A percentile compares a stretch with the other conserved stretches of the same genome.
Conservation (phyloP, 2,113 vertebrate genomes). For the Cyanocitta stelleri region DNA sequence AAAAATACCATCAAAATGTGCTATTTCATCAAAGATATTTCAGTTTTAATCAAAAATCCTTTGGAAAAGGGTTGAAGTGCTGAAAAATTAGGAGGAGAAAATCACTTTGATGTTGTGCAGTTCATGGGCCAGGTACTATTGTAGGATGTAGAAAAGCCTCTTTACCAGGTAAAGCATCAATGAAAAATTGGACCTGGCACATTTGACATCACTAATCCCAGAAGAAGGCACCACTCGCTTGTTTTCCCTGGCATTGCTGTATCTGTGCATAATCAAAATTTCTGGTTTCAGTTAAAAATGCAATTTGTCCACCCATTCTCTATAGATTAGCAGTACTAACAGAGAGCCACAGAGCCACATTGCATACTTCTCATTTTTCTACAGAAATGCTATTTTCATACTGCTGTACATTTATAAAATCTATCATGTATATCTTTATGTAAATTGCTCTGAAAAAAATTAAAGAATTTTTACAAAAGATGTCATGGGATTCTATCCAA, state of each 20-base stretch:
- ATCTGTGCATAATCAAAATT: neutral
- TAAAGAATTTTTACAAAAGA: neutral
- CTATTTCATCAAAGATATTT: neutral
- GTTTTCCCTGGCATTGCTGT: neutral
- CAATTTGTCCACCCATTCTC: neutral
- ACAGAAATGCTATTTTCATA: neutral
- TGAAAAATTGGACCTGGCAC: neutral
- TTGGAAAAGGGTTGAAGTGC: neutral
- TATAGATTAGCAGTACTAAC: neutral
- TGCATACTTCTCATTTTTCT: neutral
- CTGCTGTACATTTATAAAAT: neutral
- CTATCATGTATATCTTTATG: neutral
- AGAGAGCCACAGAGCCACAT: neutral
- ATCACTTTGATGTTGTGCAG: neutral
- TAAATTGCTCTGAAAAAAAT: neutral
- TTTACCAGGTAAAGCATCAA: neutral
- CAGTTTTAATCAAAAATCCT: neutral
- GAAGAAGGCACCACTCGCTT: neutral
- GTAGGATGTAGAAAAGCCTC: neutral
- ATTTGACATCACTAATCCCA: neutral
- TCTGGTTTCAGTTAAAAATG: neutral
- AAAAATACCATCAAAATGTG: neutral
- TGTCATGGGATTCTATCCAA: neutral
- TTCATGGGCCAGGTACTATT: neutral
- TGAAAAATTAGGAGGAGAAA: neutral